Base-by-base conservation (phyloP, 2,888 invertebrate species). In the Dasysyrphus tricinctus region DNA sequence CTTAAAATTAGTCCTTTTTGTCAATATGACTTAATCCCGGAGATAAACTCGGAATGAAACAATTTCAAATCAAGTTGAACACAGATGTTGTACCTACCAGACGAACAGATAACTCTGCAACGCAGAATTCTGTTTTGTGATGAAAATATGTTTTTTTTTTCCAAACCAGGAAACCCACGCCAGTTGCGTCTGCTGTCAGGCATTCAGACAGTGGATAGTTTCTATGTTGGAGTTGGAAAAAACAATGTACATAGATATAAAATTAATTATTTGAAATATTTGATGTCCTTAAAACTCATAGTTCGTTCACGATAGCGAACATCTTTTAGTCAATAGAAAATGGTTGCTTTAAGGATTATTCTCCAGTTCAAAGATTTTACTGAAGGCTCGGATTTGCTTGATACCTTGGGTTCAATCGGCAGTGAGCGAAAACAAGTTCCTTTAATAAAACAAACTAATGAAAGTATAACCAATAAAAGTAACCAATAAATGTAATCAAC, bases 1-100 rank as follows among this genome's bases (percentile, higher is more conserved):
- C 61, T 51, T 67, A 32, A 79, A 86, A 86, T 86, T 82, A 82
- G 82, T 72, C 72, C 82, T 75, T 82, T 86, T 86, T 82, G 86
- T 86, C 86, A 86, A 86, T 82, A 86, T 75, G 86, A 79, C 82
- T 86, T 86, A 82, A 86, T 86, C 86, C 79, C 63, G 59, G 37
- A 67, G 82, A 86, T 82, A 86, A 86, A 82, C 69, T 80, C 12
- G 9, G 67, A 76, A 80, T 73, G 76, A 51, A 56, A 51, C 16
- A 79, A 39, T 56, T 54, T 49, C 56, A 44, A 70, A 83, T 79
- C 79, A 78, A 47, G 78, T 69, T 74, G 42, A 63, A 16, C 11
- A 24, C 61, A 37, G 16, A 16, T 47, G 16, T 47, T 24, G 24
- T 24, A 24, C 3, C 16, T 3, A 14, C 14, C 24, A 51, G 16